Percentiles rank a stretch among this genome's conserved stretches.
Evolutionary conservation across 2,888 invertebrate species (phyloP).

Genomic region (Microplitis manilae): DNA sequence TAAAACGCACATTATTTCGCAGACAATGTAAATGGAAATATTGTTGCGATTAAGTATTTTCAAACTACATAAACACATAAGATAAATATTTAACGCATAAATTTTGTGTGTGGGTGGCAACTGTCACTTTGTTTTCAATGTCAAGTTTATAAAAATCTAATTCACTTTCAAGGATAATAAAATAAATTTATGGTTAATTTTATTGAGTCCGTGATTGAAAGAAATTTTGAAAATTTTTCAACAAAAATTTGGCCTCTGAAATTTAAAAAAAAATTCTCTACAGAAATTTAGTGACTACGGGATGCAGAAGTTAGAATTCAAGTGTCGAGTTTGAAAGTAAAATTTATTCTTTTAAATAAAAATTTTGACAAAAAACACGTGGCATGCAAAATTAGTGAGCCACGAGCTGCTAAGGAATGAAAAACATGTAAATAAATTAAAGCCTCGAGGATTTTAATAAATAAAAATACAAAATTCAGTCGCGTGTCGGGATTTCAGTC

Average conservation of each 20-base stretch:
- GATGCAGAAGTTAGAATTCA: neutral
- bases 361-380: slow-evolving; percentile 11
- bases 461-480: slow-evolving; percentile 49
- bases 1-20: neutral
- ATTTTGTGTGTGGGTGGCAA: neutral
- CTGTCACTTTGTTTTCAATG: neutral
- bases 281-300: no score
- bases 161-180: no score
- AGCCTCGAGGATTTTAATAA: slow-evolving; percentile 12
- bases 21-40: neutral
- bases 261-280: no score
- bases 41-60: neutral
- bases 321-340: neutral
- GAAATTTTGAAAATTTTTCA: no score
- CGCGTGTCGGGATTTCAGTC: slow-evolving; percentile 51
- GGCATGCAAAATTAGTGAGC: neutral
- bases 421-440: slow-evolving; percentile 27
- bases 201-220: no score
- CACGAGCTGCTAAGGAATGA: neutral
- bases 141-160: neutral
- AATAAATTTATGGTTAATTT: no score
- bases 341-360: neutral
- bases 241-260: no score
- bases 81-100: neutral
- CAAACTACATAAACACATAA: neutral